Base-by-base conservation (phyloP, 2,888 invertebrate species). In the Chalcosyrphus nemorum region DNA sequence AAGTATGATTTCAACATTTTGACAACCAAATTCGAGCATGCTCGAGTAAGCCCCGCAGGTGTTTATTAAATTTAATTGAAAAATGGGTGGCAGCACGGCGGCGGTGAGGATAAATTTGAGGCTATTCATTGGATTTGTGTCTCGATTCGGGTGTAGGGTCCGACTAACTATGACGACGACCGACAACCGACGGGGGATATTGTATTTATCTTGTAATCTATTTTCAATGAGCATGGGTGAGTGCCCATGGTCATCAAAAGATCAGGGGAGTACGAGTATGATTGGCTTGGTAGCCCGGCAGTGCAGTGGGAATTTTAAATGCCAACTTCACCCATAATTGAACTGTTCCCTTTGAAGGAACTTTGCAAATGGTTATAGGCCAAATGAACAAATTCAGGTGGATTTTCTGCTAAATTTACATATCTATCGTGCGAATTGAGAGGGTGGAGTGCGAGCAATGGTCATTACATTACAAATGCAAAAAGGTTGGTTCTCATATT, bases 21-120 rank as follows among this genome's bases (percentile, higher is more conserved):
- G 72, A 80, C 65, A 80, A 66, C 43, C 72, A 21, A 80, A 80
- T 72, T 65, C 47, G 71, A 72, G 71, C 63, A 57, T 68, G 76
- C 41, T 70, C 63, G 61, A 61, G 47, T 63, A 63, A 56, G 43
- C 57, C 59, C 80, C 72, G 41, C 65, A 80, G 78, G 78, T 72
- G 78, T 80, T 80, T 80, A 80, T 80, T 80, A 80, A 80, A 80
- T 80, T 80, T 72, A 72, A 80, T 80, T 80, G 78, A 80, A 80
- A 80, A 80, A 80, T 80, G 66, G 80, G 80, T 80, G 66, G 72
- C 70, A 70, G 61, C 32, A 72, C 72, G 66, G 72, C 70, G 63
- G 61, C 32, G 35, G 27, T 9, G 65, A 43, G 72, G 57, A 80
- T 80, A 72, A 59, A 57, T 80, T 80, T 50, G 63, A 56, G 41